Percentiles rank a stretch among this genome's conserved stretches.
Conservation (phyloP, 2,888 invertebrate species). For the Morinoia aosen region DNA sequence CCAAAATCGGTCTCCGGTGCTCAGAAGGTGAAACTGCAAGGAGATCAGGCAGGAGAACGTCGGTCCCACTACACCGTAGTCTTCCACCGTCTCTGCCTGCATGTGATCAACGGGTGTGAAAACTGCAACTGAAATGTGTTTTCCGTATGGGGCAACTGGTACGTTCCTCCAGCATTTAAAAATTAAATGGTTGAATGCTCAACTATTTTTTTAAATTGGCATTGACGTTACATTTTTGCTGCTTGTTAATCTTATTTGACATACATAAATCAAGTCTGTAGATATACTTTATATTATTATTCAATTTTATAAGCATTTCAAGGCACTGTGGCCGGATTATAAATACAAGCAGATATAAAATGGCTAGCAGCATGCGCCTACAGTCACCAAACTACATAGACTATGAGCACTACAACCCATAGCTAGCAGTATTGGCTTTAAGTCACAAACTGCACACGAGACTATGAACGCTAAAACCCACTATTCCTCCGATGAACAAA, state of each 20-base stretch:
- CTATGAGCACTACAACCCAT: too few species aligned
- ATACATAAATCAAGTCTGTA: too few species aligned
- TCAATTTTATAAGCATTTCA: too few species aligned
- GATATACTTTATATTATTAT: too few species aligned
- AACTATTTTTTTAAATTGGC: too few species aligned
- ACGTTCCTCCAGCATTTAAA: neutral
- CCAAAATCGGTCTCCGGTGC: conserved; percentile 59
- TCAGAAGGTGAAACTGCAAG: conserved; percentile 55
- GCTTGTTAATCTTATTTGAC: too few species aligned
- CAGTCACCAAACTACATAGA: too few species aligned
- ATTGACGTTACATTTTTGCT: too few species aligned
- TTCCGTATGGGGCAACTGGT: neutral
- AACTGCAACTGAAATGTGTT: neutral
- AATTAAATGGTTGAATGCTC: too few species aligned
- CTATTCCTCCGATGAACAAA: conserved; percentile 63
- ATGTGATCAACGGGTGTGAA: neutral
- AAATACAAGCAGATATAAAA: neutral
- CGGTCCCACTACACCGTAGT: conserved; percentile 59
- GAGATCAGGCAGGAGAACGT: conserved; percentile 62
- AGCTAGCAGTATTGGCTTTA: too few species aligned
- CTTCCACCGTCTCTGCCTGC: conserved; percentile 58
- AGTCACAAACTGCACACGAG: too few species aligned
- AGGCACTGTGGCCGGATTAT: neutral
- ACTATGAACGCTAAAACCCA: conserved; percentile 18
- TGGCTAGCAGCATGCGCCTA: too few species aligned